phyloP scores from a whole-genome alignment of 2,113 vertebrate species.

The Nycticebus coucang region DNA sequence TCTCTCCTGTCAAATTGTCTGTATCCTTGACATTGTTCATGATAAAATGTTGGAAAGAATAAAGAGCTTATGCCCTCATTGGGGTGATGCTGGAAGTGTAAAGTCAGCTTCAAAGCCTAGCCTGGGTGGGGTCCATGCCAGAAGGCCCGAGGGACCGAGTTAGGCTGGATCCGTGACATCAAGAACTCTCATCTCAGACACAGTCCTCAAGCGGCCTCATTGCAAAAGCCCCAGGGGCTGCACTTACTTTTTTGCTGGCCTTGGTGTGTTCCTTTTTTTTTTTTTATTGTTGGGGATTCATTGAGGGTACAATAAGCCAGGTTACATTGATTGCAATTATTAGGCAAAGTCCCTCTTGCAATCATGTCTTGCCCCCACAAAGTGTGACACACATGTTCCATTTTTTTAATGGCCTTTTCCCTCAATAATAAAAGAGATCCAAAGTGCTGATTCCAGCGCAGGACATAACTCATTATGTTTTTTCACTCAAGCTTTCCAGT shows the following conservation, averaged over 20 bases:
- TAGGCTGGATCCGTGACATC: fast-evolving
- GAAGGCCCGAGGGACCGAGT: fast-evolving
- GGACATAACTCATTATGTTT: neutral
- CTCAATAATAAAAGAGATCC: neutral
- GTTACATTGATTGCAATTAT: too few species aligned
- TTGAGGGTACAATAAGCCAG: too few species aligned
- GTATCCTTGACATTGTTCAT: neutral
- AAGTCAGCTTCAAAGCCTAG: neutral
- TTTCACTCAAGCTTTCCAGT: neutral
- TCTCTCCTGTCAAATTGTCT: neutral
- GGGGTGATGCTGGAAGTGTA: neutral
- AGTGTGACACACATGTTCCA: too few species aligned
- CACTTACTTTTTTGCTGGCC: neutral
- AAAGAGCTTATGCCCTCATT: neutral
- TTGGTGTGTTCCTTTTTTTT: neutral
- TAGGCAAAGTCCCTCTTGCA: too few species aligned
- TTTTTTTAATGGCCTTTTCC: constrained; percentile 5
- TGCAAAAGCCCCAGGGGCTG: neutral
- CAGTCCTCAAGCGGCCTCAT: neutral
- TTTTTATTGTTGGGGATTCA: too few species aligned
- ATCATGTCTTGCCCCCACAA: too few species aligned
- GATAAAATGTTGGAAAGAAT: neutral
- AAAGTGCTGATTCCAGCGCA: neutral
- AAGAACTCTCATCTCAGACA: neutral
- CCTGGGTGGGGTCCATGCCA: neutral